A percentile compares a stretch with the other conserved stretches of the same genome.
Conservation (phyloP, 1,140 invertebrate genomes). For the Eciton burchellii region DNA sequence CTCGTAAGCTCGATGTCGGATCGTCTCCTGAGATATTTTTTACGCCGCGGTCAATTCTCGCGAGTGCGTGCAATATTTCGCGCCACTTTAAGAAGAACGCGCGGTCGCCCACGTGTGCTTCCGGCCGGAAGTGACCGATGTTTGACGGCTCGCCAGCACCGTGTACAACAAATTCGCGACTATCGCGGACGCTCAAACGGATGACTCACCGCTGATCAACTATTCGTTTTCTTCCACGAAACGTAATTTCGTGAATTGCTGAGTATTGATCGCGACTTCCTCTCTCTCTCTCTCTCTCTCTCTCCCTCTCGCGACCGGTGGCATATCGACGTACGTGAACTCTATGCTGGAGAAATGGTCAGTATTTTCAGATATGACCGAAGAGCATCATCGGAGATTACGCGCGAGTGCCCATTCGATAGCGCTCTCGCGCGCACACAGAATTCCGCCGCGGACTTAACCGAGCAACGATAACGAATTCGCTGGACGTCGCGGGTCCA, state of each 20-base stretch:
- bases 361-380: constrained; percentile 35
- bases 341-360: constrained; percentile 17
- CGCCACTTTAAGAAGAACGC: background rate
- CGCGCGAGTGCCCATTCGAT: constrained; percentile 30
- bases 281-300: background rate
- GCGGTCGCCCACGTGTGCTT: background rate
- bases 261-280: constrained; percentile 67
- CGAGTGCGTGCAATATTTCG: too few species aligned
- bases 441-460: constrained; percentile 20
- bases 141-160: background rate
- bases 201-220: constrained; percentile 32
- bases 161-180: background rate
- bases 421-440: constrained; percentile 6
- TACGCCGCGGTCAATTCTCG: too few species aligned
- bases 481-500: constrained; percentile 50
- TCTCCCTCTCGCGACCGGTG: background rate
- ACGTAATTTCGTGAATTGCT: constrained; percentile 73
- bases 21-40: too few species aligned
- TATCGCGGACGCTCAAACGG: constrained; percentile 5
- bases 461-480: constrained; percentile 27
- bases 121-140: background rate
- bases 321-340: constrained; percentile 41
- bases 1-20: too few species aligned
- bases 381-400: constrained; percentile 61
- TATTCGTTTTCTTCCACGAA: constrained; percentile 66